phyloP scores from a whole-genome alignment of 2,888 invertebrate genomes.

The Bombylius major region DNA sequence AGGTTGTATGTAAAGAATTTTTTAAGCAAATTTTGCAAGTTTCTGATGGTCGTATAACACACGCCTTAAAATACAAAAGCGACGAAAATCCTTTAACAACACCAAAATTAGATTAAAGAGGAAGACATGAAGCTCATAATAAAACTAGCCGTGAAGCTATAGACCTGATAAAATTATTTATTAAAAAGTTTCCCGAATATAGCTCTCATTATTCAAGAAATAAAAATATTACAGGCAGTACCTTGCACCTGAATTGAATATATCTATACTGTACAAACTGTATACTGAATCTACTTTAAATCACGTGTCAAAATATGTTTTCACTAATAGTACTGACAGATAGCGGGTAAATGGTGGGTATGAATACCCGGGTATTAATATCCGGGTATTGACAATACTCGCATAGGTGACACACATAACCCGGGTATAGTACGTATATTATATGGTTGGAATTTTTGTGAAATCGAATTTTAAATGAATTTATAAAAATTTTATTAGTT shows the following conservation, averaged over 20 bases:
- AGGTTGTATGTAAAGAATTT: background rate
- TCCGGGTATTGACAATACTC: too few relatives aligned
- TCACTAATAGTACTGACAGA: too few relatives aligned
- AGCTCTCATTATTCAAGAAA: slow-evolving; percentile 9
- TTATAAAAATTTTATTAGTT: too few relatives aligned
- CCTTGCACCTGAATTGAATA: slow-evolving; percentile 7
- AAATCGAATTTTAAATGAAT: too few relatives aligned
- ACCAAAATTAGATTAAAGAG: background rate
- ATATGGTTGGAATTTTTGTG: too few relatives aligned
- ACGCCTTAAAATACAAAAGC: background rate
- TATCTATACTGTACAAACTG: slow-evolving; percentile 4
- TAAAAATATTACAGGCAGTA: slow-evolving; percentile 9
- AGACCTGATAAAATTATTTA: slow-evolving; percentile 7
- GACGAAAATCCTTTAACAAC: background rate
- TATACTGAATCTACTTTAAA: slow-evolving; percentile 5
- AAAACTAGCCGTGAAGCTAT: slow-evolving; percentile 3
- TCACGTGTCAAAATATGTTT: slow-evolving; percentile 2
- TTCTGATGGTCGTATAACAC: background rate
- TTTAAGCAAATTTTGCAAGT: slow-evolving; percentile 1
- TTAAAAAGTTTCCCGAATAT: slow-evolving; percentile 9
- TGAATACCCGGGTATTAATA: too few relatives aligned
- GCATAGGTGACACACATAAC: too few relatives aligned
- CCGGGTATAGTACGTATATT: too few relatives aligned
- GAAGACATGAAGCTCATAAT: background rate
- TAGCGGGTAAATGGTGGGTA: too few relatives aligned